Evolutionary conservation across 2,113 vertebrate genomes (phyloP), one percentile per base, ranked within the genome.

Genomic region (Butorides virescens): DNA sequence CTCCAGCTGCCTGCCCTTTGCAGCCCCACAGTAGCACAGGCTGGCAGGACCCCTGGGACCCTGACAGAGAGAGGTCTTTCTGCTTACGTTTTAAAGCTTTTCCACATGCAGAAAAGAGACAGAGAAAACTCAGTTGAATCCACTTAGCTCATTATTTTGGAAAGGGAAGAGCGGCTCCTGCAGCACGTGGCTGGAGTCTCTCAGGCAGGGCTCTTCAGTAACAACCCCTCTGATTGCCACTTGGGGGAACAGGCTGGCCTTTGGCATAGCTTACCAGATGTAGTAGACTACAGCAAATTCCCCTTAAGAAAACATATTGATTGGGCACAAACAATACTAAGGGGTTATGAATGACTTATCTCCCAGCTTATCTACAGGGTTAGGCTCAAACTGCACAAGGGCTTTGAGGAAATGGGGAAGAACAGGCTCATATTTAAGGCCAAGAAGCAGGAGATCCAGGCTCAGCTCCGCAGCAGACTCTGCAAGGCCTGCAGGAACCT

Each of bases 1-100:
- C 76, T 79, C 58, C 52, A n/a, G 67, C 39, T 9, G 2, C 52
- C 8, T 2, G n/a, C 20, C 30, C 50, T 67, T 17, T 4, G 18
- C 46, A 30, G 59, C 84, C 15, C 68, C 6, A 2, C 61, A 21
- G 0, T 0, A 1, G 15, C 72, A 39, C 0, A 34, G 55, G 70
- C 74, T 58, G 79, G 21, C 74, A 82, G 56, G 8, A 80, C 15
- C 55, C 46, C 32, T 2, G 15, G 44, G 15, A 46, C n/a, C 27
- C 47, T 3, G 46, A 12, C 58, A 88, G 16, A 32, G 27, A 63
- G 20, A 46, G 15, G 1, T 62, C 65, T 7, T 61, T 56, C 81
- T 67, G 74, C 29, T 50, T 67, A 29, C n/a, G 19, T 30, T 50
- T 18, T 34, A 23, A 63, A 86, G 26, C 13, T 63, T 52, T 65